Conservation (phyloP, 2,888 invertebrate species). For the Uropetala carovei region DNA sequence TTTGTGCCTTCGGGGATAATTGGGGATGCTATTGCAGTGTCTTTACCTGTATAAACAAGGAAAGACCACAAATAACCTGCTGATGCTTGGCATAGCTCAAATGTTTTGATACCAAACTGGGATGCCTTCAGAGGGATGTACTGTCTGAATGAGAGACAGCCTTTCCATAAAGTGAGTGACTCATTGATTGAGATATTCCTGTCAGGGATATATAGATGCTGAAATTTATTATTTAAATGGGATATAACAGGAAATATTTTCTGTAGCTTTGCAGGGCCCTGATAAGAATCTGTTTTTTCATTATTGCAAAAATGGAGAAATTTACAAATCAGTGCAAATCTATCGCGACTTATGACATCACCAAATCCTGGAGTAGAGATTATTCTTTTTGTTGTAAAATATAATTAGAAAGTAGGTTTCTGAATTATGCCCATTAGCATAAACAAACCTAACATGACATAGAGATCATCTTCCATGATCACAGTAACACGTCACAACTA, state of each 20-base stretch:
- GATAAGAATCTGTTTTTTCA: too few relatives aligned
- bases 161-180: constrained; percentile 55
- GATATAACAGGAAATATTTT: constrained; percentile 25
- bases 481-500: too few relatives aligned
- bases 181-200: constrained; percentile 55
- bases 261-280: constrained; percentile 6
- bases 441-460: too few relatives aligned
- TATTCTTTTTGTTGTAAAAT: too few relatives aligned
- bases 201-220: constrained; percentile 36
- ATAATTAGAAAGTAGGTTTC: too few relatives aligned
- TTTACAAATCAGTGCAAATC: too few relatives aligned
- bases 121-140: constrained; percentile 49
- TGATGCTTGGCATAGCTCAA: constrained; percentile 52
- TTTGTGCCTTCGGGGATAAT: not conserved
- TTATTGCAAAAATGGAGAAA: too few relatives aligned
- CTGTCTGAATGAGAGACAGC: too few relatives aligned
- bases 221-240: constrained; percentile 63
- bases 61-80: constrained; percentile 47
- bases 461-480: too few relatives aligned
- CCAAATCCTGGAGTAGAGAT: too few relatives aligned
- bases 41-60: constrained; percentile 33
- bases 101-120: constrained; percentile 56
- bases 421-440: too few relatives aligned
- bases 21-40: not conserved
- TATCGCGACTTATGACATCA: too few relatives aligned